These are phyloP conservation scores for Grapholita molesta DNA, from an alignment of 1,140 invertebrate species.

Conservation along the genomic window DNA sequence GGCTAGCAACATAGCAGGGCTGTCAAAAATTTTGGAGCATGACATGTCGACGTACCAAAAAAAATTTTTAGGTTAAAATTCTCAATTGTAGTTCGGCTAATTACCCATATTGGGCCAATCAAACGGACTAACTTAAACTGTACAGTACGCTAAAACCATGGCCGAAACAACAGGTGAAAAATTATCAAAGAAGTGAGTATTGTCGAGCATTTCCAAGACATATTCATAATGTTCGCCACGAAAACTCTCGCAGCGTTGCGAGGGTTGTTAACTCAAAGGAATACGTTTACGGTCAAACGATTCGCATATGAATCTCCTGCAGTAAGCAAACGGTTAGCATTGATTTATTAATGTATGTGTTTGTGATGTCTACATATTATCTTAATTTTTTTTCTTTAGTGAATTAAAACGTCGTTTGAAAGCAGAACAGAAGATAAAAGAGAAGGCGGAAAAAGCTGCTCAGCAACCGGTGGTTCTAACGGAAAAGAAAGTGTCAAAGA, in stretches of 20 bases:
- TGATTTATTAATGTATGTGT: conserved; percentile 27
- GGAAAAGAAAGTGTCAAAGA: conserved; percentile 65
- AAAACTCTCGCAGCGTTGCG: conserved; percentile 35
- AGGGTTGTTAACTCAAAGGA: conserved; percentile 35
- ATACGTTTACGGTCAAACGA: conserved; percentile 37
- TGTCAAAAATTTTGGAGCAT: neutral
- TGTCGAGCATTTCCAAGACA: conserved; percentile 30
- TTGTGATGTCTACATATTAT: conserved; percentile 26
- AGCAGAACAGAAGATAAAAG: conserved; percentile 94
- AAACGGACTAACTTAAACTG: neutral
- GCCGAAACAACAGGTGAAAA: conserved; percentile 80
- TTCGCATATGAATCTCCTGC: conserved; percentile 47
- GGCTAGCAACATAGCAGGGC: neutral
- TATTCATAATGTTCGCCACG: conserved; percentile 41
- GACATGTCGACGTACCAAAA: neutral
- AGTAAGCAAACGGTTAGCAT: conserved; percentile 60
- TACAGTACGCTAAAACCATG: conserved; percentile 62
- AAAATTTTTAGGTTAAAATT: conserved; percentile 6
- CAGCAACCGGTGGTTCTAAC: conserved; percentile 56
- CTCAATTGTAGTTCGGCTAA: neutral
- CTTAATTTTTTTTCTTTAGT: conserved; percentile 80
- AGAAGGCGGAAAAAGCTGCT: conserved; percentile 91
- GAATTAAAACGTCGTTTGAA: conserved; percentile 95
- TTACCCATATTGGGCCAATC: conserved; percentile 2
- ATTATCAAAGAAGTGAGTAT: conserved; percentile 86